Conservation (phyloP, 2,888 invertebrate species). For the Nudaria mundana region DNA sequence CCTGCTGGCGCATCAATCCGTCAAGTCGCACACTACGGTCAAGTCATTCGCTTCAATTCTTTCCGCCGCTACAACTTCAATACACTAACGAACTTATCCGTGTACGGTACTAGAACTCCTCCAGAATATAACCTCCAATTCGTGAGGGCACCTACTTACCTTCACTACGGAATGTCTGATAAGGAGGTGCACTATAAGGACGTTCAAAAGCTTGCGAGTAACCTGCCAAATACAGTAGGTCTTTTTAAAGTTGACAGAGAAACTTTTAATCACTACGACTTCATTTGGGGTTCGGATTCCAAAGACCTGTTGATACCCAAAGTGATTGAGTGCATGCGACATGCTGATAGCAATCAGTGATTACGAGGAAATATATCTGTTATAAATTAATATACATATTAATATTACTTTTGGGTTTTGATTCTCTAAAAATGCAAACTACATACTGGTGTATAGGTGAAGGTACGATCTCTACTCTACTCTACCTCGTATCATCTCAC, state of each 20-base stretch:
- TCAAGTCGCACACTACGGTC: constrained; percentile 52
- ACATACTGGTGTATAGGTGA: too few species aligned
- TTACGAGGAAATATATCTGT: not conserved
- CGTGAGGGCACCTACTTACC: constrained; percentile 38
- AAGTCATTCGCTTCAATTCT: constrained; percentile 36
- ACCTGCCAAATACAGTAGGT: constrained; percentile 34
- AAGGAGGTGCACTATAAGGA: constrained; percentile 37
- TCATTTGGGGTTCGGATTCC: constrained; percentile 46
- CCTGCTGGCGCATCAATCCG: constrained; percentile 53
- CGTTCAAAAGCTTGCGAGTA: constrained; percentile 27
- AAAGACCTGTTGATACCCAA: constrained; percentile 35
- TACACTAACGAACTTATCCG: constrained; percentile 33
- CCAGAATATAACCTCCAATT: constrained; percentile 43
- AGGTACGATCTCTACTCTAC: too few species aligned
- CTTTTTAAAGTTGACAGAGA: constrained; percentile 24
- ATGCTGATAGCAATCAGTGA: constrained; percentile 31
- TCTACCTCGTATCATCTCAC: too few species aligned
- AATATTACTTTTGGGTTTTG: constrained; percentile 1
- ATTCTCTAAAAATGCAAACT: too few species aligned
- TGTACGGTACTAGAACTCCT: constrained; percentile 40
- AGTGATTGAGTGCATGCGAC: constrained; percentile 32
- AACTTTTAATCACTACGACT: constrained; percentile 48
- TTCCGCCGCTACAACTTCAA: constrained; percentile 49
- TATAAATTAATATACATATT: constrained; percentile 16
- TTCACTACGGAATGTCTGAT: constrained; percentile 45